These are phyloP conservation scores for Actias luna DNA, from an alignment of 2,888 invertebrate genomes.

Conservation along the genomic window DNA sequence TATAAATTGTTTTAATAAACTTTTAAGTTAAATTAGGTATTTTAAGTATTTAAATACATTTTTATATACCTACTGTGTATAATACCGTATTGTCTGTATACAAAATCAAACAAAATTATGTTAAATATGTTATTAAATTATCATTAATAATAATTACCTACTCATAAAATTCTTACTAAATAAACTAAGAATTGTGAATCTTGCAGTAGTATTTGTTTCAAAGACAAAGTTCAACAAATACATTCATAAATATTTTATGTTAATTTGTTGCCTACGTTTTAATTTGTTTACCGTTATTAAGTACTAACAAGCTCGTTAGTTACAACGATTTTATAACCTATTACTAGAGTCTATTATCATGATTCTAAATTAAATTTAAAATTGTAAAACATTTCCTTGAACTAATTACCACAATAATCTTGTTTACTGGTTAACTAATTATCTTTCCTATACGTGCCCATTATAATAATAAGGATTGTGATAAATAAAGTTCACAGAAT, in stretches of 20 bases:
- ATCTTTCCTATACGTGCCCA: neutral
- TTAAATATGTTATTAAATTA: too few relatives aligned
- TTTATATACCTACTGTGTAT: too few relatives aligned
- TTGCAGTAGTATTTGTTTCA: neutral
- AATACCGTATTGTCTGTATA: too few relatives aligned
- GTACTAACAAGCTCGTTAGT: conserved; percentile 4
- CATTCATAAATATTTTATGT: neutral
- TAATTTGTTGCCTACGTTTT: neutral
- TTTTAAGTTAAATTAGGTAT: too few relatives aligned
- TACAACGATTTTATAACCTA: neutral
- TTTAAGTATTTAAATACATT: too few relatives aligned
- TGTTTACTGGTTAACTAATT: conserved; percentile 2
- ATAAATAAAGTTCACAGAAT: neutral
- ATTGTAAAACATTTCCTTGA: conserved; percentile 5
- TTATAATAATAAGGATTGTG: neutral
- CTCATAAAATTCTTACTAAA: too few relatives aligned
- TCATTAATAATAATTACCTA: too few relatives aligned
- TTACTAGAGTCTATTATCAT: conserved; percentile 1
- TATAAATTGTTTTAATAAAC: too few relatives aligned
- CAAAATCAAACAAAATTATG: too few relatives aligned
- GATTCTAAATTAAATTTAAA: conserved; percentile 6
- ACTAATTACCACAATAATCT: conserved; percentile 9
- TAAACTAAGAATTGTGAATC: too few relatives aligned
- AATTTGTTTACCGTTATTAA: conserved; percentile 6
- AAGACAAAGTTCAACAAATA: neutral